Evolutionary conservation across 2,888 invertebrate genomes (phyloP).

Genomic region (Sericinus montela): DNA sequence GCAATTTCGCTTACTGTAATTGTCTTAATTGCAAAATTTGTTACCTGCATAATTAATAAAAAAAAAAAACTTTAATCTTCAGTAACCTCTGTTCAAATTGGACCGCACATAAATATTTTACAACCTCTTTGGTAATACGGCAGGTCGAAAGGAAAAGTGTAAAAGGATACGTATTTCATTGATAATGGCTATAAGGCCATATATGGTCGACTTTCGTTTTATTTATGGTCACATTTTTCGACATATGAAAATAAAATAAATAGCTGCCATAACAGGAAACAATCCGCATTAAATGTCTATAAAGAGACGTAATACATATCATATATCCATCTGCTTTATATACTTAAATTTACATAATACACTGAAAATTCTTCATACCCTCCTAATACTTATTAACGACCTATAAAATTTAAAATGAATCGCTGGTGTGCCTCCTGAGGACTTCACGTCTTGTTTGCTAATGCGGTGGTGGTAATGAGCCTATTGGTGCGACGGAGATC

Average conservation of each 20-base stretch:
- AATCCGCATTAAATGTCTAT: neutral
- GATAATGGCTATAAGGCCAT: slow-evolving; percentile 6
- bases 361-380: too few relatives aligned
- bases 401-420: too few relatives aligned
- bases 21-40: neutral
- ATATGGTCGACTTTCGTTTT: slow-evolving; percentile 22
- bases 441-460: too few relatives aligned
- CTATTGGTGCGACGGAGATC: too few relatives aligned
- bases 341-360: too few relatives aligned
- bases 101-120: neutral
- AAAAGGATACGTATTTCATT: slow-evolving; percentile 18
- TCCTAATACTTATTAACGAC: too few relatives aligned
- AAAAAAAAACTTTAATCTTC: neutral
- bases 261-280: slow-evolving; percentile 7
- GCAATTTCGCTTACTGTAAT: too few relatives aligned
- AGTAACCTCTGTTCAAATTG: neutral
- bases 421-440: too few relatives aligned
- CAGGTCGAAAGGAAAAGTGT: slow-evolving; percentile 19
- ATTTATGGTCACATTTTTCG: slow-evolving; percentile 13
- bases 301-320: neutral
- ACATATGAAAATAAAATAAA: slow-evolving; percentile 19
- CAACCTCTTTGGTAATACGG: slow-evolving; percentile 4
- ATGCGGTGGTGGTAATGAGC: too few relatives aligned
- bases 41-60: neutral
- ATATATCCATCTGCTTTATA: slow-evolving; percentile 1